A percentile compares a stretch with the other conserved stretches of the same genome.
Evolutionary conservation across 2,888 invertebrate species (phyloP).

Genomic region (Papilio gigon): DNA sequence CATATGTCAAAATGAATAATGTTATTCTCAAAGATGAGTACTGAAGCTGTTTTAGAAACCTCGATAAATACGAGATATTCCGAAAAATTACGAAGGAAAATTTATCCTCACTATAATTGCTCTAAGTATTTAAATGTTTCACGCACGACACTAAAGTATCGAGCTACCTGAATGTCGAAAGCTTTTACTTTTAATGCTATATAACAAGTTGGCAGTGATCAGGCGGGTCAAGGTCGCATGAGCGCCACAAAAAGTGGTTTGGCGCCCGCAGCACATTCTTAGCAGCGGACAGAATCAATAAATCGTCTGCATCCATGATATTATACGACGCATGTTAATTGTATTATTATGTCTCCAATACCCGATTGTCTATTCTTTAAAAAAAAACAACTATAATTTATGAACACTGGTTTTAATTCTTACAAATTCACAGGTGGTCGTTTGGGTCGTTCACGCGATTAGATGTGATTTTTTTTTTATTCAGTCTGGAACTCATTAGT

Average conservation of each 20-base stretch:
- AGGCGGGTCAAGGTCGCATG: constrained; percentile 71
- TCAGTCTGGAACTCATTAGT: constrained; percentile 44
- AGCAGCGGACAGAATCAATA: constrained; percentile 61
- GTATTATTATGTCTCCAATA: constrained; percentile 45
- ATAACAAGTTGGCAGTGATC: constrained; percentile 68
- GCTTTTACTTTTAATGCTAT: constrained; percentile 73
- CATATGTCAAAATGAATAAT: no score
- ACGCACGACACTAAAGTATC: constrained; percentile 20
- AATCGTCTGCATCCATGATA: constrained; percentile 60
- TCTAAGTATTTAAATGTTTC: background rate
- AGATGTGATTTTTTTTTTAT: constrained; percentile 40
- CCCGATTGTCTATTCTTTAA: constrained; percentile 46
- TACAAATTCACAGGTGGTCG: constrained; percentile 57
- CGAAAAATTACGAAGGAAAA: no score
- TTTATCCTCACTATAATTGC: no score
- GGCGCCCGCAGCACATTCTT: constrained; percentile 65
- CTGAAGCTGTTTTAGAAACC: no score
- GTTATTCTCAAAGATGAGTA: no score
- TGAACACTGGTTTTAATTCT: constrained; percentile 43
- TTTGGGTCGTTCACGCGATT: constrained; percentile 43
- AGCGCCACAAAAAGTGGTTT: constrained; percentile 66
- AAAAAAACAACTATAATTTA: constrained; percentile 58
- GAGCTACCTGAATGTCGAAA: constrained; percentile 61
- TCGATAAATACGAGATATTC: no score
- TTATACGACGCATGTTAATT: constrained; percentile 50